Conservation (phyloP, 2,113 vertebrate genomes). For the Lophochroa leadbeateri region DNA sequence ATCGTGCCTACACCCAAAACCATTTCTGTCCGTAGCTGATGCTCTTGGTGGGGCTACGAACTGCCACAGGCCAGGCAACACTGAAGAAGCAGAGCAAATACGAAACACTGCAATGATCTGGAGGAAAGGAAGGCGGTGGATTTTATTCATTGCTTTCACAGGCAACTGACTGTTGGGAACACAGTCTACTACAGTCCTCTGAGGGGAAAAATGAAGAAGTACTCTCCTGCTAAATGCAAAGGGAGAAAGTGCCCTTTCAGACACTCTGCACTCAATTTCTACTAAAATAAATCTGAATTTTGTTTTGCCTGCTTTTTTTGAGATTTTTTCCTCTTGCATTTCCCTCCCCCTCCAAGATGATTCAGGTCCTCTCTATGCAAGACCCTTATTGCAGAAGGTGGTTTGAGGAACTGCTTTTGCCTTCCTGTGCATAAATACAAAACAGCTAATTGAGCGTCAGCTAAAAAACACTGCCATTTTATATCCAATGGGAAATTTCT, state of each 20-base stretch:
- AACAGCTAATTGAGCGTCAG: not conserved
- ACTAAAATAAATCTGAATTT: not conserved
- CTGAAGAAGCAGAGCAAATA: not conserved
- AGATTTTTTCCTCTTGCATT: not conserved
- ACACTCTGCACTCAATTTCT: not conserved
- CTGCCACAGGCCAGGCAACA: not conserved
- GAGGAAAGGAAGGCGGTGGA: not conserved
- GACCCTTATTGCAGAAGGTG: not conserved
- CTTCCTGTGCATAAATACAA: not conserved
- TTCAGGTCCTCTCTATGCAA: not conserved
- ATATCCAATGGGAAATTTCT: constrained; percentile 1
- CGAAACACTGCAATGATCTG: not conserved
- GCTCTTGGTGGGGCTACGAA: not conserved
- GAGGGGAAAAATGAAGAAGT: not conserved
- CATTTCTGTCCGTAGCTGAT: not conserved
- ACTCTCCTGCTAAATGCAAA: not conserved
- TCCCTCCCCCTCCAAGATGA: not conserved
- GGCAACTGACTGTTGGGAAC: not conserved
- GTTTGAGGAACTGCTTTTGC: not conserved
- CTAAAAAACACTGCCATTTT: not conserved
- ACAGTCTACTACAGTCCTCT: not conserved
- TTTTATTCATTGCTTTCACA: not conserved
- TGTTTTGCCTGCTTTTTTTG: not conserved
- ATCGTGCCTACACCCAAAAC: not conserved
- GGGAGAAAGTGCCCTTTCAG: not conserved